Percentiles rank a stretch among this genome's conserved stretches.
phyloP scores from a whole-genome alignment of 2,113 vertebrate species.

The Calyptomena viridis region DNA sequence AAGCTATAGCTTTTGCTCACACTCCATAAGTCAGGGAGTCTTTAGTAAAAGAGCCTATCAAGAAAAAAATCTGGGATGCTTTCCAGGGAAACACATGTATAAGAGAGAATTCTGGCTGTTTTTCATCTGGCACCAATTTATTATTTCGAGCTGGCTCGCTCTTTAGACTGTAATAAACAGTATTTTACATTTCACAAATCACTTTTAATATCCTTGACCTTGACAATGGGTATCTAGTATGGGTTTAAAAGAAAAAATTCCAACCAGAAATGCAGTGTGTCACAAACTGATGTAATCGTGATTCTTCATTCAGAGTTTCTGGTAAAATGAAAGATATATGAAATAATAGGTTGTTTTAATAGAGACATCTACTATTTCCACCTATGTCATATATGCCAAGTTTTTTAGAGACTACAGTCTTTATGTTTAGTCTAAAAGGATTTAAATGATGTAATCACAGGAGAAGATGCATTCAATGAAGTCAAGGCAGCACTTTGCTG shows the following conservation, averaged over 20 bases:
- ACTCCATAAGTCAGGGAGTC: conserved; percentile 62
- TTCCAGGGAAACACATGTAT: conserved; percentile 59
- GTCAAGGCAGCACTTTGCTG: not conserved
- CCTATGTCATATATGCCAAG: not conserved
- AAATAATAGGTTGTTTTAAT: not conserved
- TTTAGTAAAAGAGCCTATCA: conserved; percentile 54
- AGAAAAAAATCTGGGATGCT: conserved; percentile 53
- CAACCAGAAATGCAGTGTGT: not conserved
- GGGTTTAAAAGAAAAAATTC: conserved; percentile 8
- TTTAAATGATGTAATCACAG: not conserved
- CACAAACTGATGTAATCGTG: not conserved
- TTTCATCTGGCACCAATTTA: conserved; percentile 53
- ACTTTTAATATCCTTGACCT: conserved; percentile 33
- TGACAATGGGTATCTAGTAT: conserved; percentile 50
- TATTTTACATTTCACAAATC: conserved; percentile 57
- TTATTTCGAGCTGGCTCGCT: conserved; percentile 63
- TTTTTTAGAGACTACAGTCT: not conserved
- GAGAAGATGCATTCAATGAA: not conserved
- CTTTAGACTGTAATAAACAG: conserved; percentile 19
- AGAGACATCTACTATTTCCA: not conserved
- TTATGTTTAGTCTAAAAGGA: not conserved
- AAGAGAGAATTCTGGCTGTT: conserved; percentile 39
- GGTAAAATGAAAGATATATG: not conserved
- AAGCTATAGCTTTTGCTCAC: conserved; percentile 55
- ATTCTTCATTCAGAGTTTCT: not conserved